phyloP scores from a whole-genome alignment of 1,140 invertebrate genomes.

The Aethina tumida region DNA sequence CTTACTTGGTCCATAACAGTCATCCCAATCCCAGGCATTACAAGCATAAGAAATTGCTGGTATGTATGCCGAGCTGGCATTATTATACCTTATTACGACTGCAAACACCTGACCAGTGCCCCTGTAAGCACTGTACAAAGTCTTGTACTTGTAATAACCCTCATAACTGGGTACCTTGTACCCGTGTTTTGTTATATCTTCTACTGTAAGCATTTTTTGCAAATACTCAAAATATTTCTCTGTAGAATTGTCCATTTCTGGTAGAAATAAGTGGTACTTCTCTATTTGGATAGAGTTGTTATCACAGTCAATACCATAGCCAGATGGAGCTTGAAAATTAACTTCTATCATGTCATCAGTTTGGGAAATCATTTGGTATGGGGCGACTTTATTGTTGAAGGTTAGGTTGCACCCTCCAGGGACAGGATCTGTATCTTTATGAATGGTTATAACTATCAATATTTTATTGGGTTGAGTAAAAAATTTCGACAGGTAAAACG shows the following conservation, averaged over 20 bases:
- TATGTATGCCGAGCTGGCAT: constrained; percentile 50
- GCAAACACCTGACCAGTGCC: constrained; percentile 54
- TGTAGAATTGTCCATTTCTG: constrained; percentile 43
- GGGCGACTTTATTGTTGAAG: constrained; percentile 50
- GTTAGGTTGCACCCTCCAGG: constrained; percentile 72
- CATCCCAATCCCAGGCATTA: constrained; percentile 33
- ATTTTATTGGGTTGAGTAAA: constrained; percentile 37
- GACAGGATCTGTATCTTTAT: constrained; percentile 51
- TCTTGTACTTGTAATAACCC: constrained; percentile 12
- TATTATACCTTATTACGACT: constrained; percentile 43
- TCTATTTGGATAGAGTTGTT: constrained; percentile 38
- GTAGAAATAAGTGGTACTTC: constrained; percentile 54
- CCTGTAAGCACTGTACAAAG: constrained; percentile 46
- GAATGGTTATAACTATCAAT: background rate
- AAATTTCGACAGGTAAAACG: constrained; percentile 41
- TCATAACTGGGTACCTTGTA: constrained; percentile 37
- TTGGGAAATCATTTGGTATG: constrained; percentile 47
- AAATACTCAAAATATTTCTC: constrained; percentile 53
- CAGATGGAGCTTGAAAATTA: constrained; percentile 47
- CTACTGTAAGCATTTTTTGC: constrained; percentile 49
- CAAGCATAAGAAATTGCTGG: constrained; percentile 58
- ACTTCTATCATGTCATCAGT: constrained; percentile 45
- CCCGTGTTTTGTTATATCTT: constrained; percentile 45
- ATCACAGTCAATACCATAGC: constrained; percentile 29
- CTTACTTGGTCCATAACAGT: constrained; percentile 41